Conservation (phyloP, 2,797 vertebrate species). For the Spinus pinus region DNA sequence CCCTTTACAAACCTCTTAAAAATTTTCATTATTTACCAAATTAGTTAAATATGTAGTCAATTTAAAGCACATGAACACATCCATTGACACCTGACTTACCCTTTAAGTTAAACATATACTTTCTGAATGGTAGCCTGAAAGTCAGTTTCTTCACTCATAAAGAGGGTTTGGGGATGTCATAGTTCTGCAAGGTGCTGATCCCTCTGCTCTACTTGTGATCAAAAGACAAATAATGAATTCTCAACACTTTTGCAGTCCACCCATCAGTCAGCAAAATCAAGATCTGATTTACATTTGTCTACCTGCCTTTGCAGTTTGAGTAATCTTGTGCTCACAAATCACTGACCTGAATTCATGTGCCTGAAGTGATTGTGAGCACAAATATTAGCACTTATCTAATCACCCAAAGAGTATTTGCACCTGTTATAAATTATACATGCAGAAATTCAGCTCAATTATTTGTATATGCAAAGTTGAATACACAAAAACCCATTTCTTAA, state of each 20-base stretch:
- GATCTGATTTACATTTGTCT: neutral
- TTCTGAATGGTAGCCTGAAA: neutral
- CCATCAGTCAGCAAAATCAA: neutral
- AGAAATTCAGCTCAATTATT: conserved; percentile 35
- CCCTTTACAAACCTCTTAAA: neutral
- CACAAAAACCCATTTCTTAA: conserved; percentile 14
- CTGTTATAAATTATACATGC: conserved; percentile 37
- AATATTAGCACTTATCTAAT: conserved; percentile 57
- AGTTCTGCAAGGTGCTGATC: neutral
- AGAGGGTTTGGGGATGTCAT: neutral
- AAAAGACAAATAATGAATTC: neutral
- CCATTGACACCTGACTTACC: neutral
- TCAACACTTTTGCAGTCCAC: neutral
- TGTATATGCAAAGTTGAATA: conserved; percentile 36
- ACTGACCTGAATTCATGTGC: conserved; percentile 19
- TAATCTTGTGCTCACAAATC: conserved; percentile 17
- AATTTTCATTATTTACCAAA: neutral
- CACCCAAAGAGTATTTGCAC: conserved; percentile 38
- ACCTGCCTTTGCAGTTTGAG: neutral
- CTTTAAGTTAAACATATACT: neutral
- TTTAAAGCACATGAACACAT: neutral
- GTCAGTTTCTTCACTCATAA: neutral
- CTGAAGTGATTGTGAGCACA: conserved; percentile 24
- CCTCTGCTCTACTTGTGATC: neutral
- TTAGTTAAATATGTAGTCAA: neutral